Conservation (phyloP, 30 jellyfish, hydroid and myxozoan species). For the Aurelia sp. region DNA sequence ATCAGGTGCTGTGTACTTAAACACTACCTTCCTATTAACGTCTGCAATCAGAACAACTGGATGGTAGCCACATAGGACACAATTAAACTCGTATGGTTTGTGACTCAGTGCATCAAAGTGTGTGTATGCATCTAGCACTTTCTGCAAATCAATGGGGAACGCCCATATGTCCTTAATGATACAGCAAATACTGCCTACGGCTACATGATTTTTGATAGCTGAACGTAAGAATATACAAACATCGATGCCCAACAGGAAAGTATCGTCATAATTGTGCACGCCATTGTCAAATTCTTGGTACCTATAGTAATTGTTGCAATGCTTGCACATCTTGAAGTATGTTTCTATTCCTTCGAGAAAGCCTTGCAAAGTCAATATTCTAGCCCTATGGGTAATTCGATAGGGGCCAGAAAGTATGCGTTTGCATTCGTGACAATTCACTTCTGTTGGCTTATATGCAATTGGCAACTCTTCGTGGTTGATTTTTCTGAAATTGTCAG, state of each 20-base stretch:
- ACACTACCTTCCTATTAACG: slow-evolving; percentile 6
- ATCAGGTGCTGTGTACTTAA: background rate
- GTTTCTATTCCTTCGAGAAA: slow-evolving; percentile 22
- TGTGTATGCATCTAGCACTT: slow-evolving; percentile 21
- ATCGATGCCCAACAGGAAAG: slow-evolving; percentile 36
- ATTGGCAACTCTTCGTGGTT: slow-evolving; percentile 3
- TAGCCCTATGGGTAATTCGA: slow-evolving; percentile 15
- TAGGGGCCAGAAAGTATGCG: slow-evolving; percentile 4
- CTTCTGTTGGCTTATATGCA: slow-evolving; percentile 19
- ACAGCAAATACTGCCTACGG: slow-evolving; percentile 11
- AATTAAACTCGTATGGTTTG: background rate
- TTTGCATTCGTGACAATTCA: slow-evolving; percentile 18
- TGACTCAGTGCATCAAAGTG: slow-evolving; percentile 42
- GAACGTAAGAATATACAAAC: slow-evolving; percentile 14
- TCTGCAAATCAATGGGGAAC: background rate
- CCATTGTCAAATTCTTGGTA: slow-evolving; percentile 51
- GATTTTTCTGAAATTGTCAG: background rate
- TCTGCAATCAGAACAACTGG: slow-evolving; percentile 13
- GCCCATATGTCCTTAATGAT: background rate
- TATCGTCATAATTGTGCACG: slow-evolving; percentile 52
- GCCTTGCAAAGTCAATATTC: background rate
- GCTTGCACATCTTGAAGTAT: background rate
- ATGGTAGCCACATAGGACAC: slow-evolving; percentile 15
- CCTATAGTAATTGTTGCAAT: slow-evolving; percentile 35
- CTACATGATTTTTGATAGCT: background rate